Percentiles rank a stretch among this genome's conserved stretches.
These are phyloP conservation scores for Lepilemur ruficaudatus DNA, from an alignment of 2,797 vertebrate species.

Conservation along the genomic window DNA sequence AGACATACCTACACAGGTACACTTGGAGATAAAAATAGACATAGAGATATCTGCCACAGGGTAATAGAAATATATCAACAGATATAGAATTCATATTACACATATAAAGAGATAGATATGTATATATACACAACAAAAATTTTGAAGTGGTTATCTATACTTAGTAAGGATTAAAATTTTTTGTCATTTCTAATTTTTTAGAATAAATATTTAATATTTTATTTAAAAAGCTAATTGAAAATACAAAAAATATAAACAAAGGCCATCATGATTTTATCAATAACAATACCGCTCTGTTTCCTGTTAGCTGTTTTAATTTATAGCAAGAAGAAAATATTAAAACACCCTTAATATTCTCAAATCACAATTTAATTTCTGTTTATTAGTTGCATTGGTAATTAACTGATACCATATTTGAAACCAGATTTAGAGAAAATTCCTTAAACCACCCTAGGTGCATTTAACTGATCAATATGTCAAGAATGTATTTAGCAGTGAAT, in stretches of 20 bases:
- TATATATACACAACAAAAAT: not conserved
- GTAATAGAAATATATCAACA: not conserved
- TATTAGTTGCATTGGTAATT: not conserved
- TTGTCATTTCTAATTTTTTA: not conserved
- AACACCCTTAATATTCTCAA: not conserved
- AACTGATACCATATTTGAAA: not conserved
- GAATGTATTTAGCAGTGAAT: not conserved
- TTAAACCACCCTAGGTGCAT: not conserved
- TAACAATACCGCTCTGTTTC: not conserved
- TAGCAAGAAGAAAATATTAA: not conserved
- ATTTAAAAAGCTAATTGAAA: not conserved
- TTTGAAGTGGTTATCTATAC: not conserved
- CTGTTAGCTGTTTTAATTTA: not conserved
- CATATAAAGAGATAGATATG: not conserved
- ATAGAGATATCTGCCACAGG: not conserved
- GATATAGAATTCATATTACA: not conserved
- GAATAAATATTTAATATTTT: not conserved
- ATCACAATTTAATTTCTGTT: not conserved
- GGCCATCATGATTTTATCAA: not conserved
- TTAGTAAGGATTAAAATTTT: not conserved
- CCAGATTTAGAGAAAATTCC: not conserved
- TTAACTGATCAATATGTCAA: not conserved
- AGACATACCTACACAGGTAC: not conserved
- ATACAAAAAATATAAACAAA: not conserved
- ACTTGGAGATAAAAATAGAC: not conserved